A percentile compares a stretch with the other conserved stretches of the same genome.
phyloP scores from a whole-genome alignment of 2,113 vertebrate genomes.

The Pedionomus torquatus region DNA sequence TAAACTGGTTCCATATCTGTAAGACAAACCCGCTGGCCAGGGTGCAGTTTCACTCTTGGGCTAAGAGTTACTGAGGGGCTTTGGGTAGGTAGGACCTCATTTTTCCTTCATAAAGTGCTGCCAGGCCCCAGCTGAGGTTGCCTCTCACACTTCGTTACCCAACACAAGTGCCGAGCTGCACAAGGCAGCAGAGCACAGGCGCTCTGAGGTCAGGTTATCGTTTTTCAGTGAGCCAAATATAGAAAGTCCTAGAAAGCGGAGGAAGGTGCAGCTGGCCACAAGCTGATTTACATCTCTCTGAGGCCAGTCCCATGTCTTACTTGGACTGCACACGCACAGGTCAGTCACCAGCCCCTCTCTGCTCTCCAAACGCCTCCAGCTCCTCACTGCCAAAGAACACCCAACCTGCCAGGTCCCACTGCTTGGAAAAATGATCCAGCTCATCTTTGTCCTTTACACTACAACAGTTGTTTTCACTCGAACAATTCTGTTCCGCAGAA shows the following conservation, averaged over 20 bases:
- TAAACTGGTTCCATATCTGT: background rate
- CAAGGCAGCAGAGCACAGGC: background rate
- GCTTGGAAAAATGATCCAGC: background rate
- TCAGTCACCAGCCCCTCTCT: background rate
- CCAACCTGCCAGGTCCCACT: background rate
- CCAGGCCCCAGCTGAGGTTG: background rate
- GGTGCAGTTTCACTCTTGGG: background rate
- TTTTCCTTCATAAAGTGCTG: background rate
- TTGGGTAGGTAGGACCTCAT: background rate
- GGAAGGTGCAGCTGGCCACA: background rate
- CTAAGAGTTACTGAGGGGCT: background rate
- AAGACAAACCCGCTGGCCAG: background rate
- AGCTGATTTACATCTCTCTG: background rate
- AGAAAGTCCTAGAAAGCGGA: background rate
- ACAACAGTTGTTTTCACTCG: background rate
- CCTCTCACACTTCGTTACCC: rapidly evolving
- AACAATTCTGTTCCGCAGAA: background rate
- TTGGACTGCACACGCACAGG: background rate
- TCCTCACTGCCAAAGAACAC: background rate
- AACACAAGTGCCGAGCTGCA: background rate
- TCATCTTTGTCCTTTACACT: background rate
- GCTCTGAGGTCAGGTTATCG: background rate
- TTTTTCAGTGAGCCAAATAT: background rate
- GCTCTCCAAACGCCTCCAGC: background rate
- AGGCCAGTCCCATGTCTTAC: background rate